Conservation (phyloP, 2,888 invertebrate species). For the Amblyjoppa fuscipennis region DNA sequence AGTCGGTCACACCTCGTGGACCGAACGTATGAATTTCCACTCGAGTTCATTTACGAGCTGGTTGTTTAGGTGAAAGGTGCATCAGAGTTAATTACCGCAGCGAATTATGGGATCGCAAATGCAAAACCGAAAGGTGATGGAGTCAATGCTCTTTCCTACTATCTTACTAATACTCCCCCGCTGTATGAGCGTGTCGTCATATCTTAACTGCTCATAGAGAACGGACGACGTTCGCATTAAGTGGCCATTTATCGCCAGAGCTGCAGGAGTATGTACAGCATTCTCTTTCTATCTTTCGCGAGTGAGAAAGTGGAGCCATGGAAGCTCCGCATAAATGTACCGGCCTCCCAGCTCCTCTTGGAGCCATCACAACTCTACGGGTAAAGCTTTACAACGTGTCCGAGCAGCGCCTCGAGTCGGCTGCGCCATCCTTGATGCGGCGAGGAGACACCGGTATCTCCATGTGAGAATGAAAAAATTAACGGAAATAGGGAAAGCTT, state of each 20-base stretch:
- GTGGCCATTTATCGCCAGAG: constrained; percentile 71
- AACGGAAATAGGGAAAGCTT: constrained; percentile 29
- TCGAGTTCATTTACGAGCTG: constrained; percentile 10
- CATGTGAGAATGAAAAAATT: constrained; percentile 17
- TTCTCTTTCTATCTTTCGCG: constrained; percentile 53
- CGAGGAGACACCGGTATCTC: too few relatives aligned
- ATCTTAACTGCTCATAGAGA: constrained; percentile 74
- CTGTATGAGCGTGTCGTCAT: constrained; percentile 75
- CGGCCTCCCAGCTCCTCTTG: constrained; percentile 20
- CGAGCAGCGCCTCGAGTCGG: constrained; percentile 1
- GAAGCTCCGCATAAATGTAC: constrained; percentile 32
- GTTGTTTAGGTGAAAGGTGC: constrained; percentile 62
- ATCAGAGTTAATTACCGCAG: constrained; percentile 55
- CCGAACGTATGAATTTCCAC: neutral
- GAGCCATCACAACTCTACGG: constrained; percentile 41
- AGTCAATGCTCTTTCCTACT: constrained; percentile 59
- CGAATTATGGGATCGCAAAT: constrained; percentile 44
- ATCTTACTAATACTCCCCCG: constrained; percentile 63
- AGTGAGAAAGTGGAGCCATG: constrained; percentile 29
- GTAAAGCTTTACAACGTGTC: constrained; percentile 42
- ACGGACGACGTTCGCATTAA: constrained; percentile 70
- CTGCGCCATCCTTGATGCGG: neutral
- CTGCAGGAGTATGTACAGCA: constrained; percentile 48
- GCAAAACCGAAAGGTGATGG: constrained; percentile 63
- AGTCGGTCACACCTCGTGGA: neutral